Conservation (phyloP, 2,797 vertebrate genomes). For the Chaenodraco wilsoni region DNA sequence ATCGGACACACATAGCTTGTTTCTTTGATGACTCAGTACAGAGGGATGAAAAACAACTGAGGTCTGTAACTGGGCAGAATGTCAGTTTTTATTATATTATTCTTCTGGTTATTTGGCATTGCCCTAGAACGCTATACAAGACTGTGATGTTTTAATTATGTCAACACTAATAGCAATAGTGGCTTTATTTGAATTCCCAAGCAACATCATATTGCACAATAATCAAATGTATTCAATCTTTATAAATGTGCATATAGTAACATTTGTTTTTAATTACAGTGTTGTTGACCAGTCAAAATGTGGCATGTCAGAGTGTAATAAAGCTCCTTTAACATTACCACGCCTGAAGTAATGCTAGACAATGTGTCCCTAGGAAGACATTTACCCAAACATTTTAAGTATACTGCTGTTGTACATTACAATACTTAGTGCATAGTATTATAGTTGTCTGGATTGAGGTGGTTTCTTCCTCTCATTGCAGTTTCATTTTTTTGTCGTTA, state of each 20-base stretch:
- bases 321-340: neutral
- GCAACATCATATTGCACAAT: constrained; percentile 20
- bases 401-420: neutral
- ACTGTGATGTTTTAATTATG: constrained; percentile 24
- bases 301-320: neutral
- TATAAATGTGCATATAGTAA: constrained; percentile 2
- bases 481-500: neutral
- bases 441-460: too few relatives aligned
- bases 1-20: neutral
- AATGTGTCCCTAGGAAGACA: neutral
- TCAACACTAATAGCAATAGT: constrained; percentile 14
- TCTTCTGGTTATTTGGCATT: constrained; percentile 5
- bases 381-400: neutral
- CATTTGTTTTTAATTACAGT: constrained; percentile 17
- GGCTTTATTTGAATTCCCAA: constrained; percentile 6
- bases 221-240: constrained; percentile 1
- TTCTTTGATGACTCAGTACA: neutral
- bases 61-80: neutral
- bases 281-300: neutral
- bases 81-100: neutral
- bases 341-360: neutral
- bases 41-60: neutral
- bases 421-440: neutral
- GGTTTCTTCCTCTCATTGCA: neutral
- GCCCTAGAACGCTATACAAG: neutral